Percentiles rank a stretch among this genome's conserved stretches.
phyloP scores from a whole-genome alignment of 2,113 vertebrate genomes.

The Takifugu flavidus region DNA sequence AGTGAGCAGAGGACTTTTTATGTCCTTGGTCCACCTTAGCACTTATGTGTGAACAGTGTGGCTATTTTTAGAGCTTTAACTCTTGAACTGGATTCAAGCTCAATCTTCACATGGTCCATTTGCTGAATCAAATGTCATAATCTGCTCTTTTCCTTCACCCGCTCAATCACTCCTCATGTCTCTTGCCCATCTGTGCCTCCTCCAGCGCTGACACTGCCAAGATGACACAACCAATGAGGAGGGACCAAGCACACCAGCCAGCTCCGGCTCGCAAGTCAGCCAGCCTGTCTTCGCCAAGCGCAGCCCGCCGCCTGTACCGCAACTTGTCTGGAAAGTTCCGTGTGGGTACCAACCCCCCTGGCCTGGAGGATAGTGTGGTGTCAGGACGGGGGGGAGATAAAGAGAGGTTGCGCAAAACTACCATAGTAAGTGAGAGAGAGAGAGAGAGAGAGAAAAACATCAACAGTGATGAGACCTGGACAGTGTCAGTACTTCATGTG shows the following conservation, averaged over 20 bases:
- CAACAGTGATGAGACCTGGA: constrained; percentile 40
- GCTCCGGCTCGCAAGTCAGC: constrained; percentile 76
- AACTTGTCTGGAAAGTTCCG: constrained; percentile 94
- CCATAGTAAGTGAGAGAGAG: constrained; percentile 73
- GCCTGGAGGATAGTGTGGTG: constrained; percentile 79
- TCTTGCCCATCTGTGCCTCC: constrained; percentile 16
- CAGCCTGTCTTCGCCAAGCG: constrained; percentile 83
- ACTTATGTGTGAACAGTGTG: not conserved
- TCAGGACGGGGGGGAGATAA: constrained; percentile 78
- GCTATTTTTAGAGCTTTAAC: not conserved
- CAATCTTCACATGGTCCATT: not conserved
- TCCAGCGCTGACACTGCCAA: constrained; percentile 83
- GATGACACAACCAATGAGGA: constrained; percentile 85
- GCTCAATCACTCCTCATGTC: not conserved
- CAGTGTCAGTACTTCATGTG: constrained; percentile 32
- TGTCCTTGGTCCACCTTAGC: not conserved
- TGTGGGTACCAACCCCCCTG: constrained; percentile 74
- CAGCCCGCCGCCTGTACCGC: constrained; percentile 87
- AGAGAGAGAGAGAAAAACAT: constrained; percentile 44
- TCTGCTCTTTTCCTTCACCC: constrained; percentile 16
- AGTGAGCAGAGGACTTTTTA: not conserved
- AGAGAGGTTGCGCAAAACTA: constrained; percentile 83
- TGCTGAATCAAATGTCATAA: constrained; percentile 2
- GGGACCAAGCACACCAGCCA: constrained; percentile 73
- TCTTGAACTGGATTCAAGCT: not conserved